These are phyloP conservation scores for Centropyge bicolor DNA, from an alignment of 2,797 vertebrate genomes.

Conservation along the genomic window DNA sequence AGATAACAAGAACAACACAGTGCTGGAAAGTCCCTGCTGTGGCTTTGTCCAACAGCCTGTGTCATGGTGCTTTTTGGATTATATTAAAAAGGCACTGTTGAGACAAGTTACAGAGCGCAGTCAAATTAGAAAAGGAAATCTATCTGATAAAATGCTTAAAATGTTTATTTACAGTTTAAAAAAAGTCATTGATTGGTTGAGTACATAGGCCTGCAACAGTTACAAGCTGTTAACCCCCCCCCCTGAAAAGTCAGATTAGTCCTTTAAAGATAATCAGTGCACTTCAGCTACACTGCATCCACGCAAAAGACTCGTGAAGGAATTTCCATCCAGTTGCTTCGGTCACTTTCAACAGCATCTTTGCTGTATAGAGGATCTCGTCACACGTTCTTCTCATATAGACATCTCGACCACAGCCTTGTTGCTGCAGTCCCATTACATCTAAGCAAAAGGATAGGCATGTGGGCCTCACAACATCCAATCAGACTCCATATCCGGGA, in stretches of 20 bases:
- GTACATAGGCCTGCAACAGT: slow-evolving; percentile 17
- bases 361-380: background rate
- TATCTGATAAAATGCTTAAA: slow-evolving; percentile 60
- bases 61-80: background rate
- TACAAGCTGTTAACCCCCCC: background rate
- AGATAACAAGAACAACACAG: slow-evolving; percentile 37
- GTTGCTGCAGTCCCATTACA: background rate
- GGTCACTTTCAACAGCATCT: background rate
- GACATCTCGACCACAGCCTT: slow-evolving; percentile 8
- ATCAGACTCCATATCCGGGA: slow-evolving; percentile 70
- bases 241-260: slow-evolving; percentile 10
- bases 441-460: background rate
- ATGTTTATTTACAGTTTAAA: slow-evolving; percentile 86
- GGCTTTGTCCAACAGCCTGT: background rate
- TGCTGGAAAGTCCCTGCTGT: slow-evolving; percentile 63
- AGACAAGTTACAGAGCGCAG: accelerated
- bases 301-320: background rate
- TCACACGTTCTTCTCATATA: background rate
- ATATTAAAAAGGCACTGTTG: too few relatives aligned
- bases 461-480: accelerated
- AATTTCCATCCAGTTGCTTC: background rate
- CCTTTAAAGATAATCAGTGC: slow-evolving; percentile 12
- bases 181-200: slow-evolving; percentile 7
- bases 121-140: background rate
- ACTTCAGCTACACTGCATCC: background rate